These are phyloP conservation scores for Lepetodrilus schrolli DNA, from an alignment of 2,888 invertebrate genomes.

Conservation along the genomic window DNA sequence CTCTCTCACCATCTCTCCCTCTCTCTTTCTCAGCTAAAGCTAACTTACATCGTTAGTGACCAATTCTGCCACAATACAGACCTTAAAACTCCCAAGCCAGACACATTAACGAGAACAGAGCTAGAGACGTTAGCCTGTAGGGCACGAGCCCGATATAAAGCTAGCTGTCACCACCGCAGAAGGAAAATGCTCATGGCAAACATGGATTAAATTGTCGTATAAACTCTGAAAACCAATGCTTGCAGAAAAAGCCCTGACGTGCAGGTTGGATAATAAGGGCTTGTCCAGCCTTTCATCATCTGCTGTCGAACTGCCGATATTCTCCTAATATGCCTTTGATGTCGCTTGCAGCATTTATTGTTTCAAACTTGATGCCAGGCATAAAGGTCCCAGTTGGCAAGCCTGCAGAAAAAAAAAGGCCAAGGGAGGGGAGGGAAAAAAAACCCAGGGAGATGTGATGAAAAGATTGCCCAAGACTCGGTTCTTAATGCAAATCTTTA, in stretches of 20 bases:
- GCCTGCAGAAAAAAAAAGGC: background rate
- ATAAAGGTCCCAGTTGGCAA: background rate
- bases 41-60: no score
- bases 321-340: background rate
- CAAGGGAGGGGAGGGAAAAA: no score
- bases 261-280: background rate
- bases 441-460: background rate
- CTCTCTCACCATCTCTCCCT: no score
- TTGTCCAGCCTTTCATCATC: background rate
- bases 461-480: background rate
- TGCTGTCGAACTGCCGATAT: background rate
- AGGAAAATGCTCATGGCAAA: background rate
- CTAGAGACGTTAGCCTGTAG: no score
- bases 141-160: no score
- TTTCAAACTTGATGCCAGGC: background rate
- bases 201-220: slow-evolving; percentile 5
- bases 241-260: slow-evolving; percentile 9
- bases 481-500: background rate
- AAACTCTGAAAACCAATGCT: background rate
- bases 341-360: background rate
- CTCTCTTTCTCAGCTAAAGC: no score
- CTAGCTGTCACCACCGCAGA: background rate
- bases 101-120: no score
- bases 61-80: no score
- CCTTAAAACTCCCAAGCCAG: no score